Base-by-base conservation (phyloP, 2,797 vertebrate genomes). In the Myioborus miniatus region DNA sequence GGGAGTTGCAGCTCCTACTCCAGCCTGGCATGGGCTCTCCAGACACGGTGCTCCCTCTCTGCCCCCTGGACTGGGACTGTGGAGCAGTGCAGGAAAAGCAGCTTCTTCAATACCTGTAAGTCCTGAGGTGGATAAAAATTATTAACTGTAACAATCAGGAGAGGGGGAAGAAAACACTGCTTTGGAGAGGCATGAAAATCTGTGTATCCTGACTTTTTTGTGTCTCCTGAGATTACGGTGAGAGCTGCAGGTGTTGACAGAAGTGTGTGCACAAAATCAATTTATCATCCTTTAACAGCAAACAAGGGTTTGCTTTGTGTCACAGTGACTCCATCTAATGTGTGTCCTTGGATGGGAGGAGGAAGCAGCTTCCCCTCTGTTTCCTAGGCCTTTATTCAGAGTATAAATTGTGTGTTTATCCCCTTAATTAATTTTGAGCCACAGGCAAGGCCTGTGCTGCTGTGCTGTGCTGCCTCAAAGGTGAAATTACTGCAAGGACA, bases 51-150 rank as follows among this genome's bases (percentile, higher is more conserved):
- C 81, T 94, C 80, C 50, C 82, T 96, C 80, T 91, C 89, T 74
- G 34, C 80, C 15, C 89, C 94, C 49, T 68, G 59, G 62, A 83
- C 80, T 20, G 77, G 84, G 41, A 85, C 14, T 2, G 6, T 96
- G 1, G 15, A 96, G 53, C 97, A 96, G 4, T 11, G 92, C 89
- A 97, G 97, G 43, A 70, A 36, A 18, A 96, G 89, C 94, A 97
- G 97, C 24, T 97, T 97, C 95, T 97, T 97, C 94, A 97, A 97
- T 18, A 91, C 29, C 0, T 46, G 97, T 97, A 96, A 97, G 97
- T 95, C 47, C 90, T 0, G 5, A 39, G 15, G 9, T 86, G n/a
- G 12, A 23, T 69, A 36, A 30, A 85, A 60, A 20, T 41, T 44
- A 12, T 19, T 36, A 9, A 21, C n/a, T 92, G 11, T 34, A 9